A percentile compares a stretch with the other conserved stretches of the same genome.
These are phyloP conservation scores for Motacilla alba DNA, from an alignment of 2,113 vertebrate genomes.

Conservation along the genomic window DNA sequence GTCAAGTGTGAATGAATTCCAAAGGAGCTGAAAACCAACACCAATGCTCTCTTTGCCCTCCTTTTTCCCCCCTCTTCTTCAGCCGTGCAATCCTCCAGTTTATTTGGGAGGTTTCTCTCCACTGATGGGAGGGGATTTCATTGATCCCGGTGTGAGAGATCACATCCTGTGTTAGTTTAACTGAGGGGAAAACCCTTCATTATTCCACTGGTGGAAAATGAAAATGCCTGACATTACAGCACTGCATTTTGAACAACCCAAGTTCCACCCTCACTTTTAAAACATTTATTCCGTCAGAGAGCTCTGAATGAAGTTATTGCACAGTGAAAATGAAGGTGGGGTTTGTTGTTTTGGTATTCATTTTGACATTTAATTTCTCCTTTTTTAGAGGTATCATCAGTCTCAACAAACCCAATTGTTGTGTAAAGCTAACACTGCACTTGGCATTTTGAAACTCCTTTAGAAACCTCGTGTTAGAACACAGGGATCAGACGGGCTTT, in stretches of 20 bases:
- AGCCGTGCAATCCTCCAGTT: background rate
- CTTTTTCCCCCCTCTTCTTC: background rate
- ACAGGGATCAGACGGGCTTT: background rate
- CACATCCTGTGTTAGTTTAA: background rate
- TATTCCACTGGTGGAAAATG: background rate
- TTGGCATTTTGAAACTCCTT: background rate
- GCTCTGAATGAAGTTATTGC: background rate
- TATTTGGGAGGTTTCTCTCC: background rate
- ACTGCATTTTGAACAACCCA: background rate
- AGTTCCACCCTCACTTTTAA: background rate
- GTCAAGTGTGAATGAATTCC: background rate
- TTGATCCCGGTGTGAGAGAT: background rate
- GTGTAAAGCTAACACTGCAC: background rate
- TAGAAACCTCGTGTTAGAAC: fast-evolving
- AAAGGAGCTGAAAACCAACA: background rate
- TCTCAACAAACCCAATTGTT: background rate
- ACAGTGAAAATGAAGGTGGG: background rate
- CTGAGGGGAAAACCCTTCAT: background rate
- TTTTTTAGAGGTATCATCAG: background rate
- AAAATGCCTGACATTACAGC: background rate
- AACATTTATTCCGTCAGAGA: background rate
- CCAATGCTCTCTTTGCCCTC: background rate
- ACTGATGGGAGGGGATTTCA: fast-evolving
- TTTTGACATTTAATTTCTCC: background rate
- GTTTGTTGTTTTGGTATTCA: background rate